phyloP scores from a whole-genome alignment of 2,888 invertebrate genomes.

The Lomographa bimaculata region DNA sequence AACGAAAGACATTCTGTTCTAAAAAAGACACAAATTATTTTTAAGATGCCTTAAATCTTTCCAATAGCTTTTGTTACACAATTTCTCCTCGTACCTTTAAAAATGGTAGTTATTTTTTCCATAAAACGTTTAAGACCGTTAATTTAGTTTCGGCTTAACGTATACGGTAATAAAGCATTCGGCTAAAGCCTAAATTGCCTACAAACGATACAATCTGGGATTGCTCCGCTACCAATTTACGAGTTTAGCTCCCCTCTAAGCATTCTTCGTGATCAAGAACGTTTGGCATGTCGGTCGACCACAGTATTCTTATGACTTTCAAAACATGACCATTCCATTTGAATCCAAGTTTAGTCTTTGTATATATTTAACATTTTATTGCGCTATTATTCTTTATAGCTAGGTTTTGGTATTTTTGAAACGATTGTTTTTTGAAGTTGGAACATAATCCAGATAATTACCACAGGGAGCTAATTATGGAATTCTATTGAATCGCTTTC shows the following conservation, averaged over 20 bases:
- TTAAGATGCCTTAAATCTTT: conserved; percentile 16
- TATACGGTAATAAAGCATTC: conserved; percentile 51
- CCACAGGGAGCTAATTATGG: background rate
- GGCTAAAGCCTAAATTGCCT: conserved; percentile 59
- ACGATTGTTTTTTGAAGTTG: conserved; percentile 43
- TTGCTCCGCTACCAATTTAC: conserved; percentile 66
- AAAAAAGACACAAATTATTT: conserved; percentile 15
- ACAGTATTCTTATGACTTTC: conserved; percentile 70
- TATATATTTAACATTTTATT: conserved; percentile 68
- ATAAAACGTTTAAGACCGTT: conserved; percentile 34
- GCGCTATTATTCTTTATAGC: conserved; percentile 62
- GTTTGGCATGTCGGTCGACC: conserved; percentile 65
- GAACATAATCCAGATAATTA: conserved; percentile 38
- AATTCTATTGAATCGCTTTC: no score
- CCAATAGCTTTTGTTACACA: conserved; percentile 17
- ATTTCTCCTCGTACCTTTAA: conserved; percentile 24
- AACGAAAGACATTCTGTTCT: conserved; percentile 2
- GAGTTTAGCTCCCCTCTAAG: conserved; percentile 59
- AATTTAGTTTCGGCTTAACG: conserved; percentile 41
- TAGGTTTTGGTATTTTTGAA: conserved; percentile 44
- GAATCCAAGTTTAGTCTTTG: conserved; percentile 54
- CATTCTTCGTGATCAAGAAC: conserved; percentile 59
- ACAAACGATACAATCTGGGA: conserved; percentile 69
- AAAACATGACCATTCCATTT: conserved; percentile 75
- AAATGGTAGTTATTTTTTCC: conserved; percentile 28